Conservation (phyloP, 1,140 invertebrate genomes). For the Asobara japonica region DNA sequence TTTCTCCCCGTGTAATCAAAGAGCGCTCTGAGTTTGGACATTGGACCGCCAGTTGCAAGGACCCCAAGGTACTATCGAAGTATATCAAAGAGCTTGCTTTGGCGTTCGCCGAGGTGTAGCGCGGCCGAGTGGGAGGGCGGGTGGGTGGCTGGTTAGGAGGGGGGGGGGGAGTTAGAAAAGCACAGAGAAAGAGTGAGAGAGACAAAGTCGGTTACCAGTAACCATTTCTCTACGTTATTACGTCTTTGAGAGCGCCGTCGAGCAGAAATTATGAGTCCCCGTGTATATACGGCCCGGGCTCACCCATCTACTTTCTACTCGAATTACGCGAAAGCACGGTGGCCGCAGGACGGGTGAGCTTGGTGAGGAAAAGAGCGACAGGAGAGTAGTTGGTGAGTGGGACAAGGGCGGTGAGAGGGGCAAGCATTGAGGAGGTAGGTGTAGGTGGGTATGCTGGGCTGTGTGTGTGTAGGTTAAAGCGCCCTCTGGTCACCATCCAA, state of each 20-base stretch:
- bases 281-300: constrained; percentile 39
- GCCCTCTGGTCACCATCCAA: constrained; percentile 17
- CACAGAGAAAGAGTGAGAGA: background rate
- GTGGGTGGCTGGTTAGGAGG: too few relatives aligned
- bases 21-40: constrained; percentile 49
- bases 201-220: constrained; percentile 29
- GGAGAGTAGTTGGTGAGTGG: background rate
- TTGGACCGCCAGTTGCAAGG: constrained; percentile 21
- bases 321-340: constrained; percentile 47
- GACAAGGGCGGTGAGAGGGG: background rate
- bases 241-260: constrained; percentile 57
- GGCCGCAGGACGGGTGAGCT: background rate
- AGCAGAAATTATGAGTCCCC: constrained; percentile 61
- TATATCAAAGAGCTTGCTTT: constrained; percentile 58
- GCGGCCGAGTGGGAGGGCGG: too few relatives aligned
- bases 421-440: too few relatives aligned
- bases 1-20: constrained; percentile 62
- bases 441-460: background rate
- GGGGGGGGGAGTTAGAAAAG: background rate
- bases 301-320: constrained; percentile 54
- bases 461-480: background rate
- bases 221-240: constrained; percentile 53
- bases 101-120: constrained; percentile 27
- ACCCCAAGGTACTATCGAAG: constrained; percentile 53
- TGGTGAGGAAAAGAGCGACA: constrained; percentile 13